Evolutionary conservation across 2,797 vertebrate genomes (phyloP).

Genomic region (Liparis tanakae): DNA sequence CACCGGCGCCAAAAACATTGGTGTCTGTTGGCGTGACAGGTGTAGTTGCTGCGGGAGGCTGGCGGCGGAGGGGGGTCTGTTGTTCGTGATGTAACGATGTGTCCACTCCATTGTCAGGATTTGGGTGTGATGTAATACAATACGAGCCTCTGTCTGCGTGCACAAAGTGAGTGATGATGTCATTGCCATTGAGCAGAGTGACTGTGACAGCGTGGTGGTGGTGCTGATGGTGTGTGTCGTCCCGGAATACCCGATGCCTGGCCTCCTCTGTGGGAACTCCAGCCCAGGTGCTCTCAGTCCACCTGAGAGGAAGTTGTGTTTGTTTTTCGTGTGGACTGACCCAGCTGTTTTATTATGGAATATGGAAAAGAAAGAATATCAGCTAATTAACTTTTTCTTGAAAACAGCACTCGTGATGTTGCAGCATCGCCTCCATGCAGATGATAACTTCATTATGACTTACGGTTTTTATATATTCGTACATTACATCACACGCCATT

Average conservation of each 20-base stretch:
- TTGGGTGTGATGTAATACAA: slow-evolving; percentile 47
- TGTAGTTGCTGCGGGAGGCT: neutral
- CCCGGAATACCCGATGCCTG: neutral
- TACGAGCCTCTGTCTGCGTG: slow-evolving; percentile 43
- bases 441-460: neutral
- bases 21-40: no score
- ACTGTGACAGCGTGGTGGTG: slow-evolving; percentile 23
- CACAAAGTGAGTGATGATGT: slow-evolving; percentile 49
- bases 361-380: neutral
- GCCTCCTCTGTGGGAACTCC: neutral
- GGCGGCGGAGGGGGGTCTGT: slow-evolving; percentile 1
- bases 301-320: neutral
- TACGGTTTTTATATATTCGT: neutral
- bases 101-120: slow-evolving; percentile 24
- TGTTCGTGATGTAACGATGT: slow-evolving; percentile 31
- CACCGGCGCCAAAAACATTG: no score
- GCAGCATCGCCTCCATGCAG: neutral
- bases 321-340: neutral
- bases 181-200: slow-evolving; percentile 40
- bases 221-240: slow-evolving; percentile 21
- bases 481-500: no score
- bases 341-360: neutral
- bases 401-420: no score
- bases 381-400: neutral
- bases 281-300: neutral